Base-by-base conservation (phyloP, 2,888 invertebrate genomes). In the Apamea monoglypha region DNA sequence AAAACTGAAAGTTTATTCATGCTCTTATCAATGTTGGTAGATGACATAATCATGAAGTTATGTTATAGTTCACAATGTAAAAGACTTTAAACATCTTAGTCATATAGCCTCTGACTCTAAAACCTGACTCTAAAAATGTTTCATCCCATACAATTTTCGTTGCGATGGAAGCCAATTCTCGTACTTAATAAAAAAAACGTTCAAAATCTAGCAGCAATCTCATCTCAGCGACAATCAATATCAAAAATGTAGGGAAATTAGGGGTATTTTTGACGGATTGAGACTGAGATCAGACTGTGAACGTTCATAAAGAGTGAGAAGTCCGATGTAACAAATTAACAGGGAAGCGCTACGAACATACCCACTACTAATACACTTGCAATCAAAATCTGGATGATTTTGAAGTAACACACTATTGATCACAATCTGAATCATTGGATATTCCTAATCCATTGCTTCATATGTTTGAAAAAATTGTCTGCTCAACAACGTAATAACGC, bases 1-100 rank as follows among this genome's bases (percentile, higher is more conserved):
- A 59, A 36, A 29, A 25, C 53, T 64, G 44, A 67, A 74, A 44
- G 29, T n/a, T n/a, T 50, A 67, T 21, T 50, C 59, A 67, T 44
- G 10, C 25, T 63, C 36, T 63, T 61, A 76, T 68, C 53, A 76
- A 53, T 68, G 14, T 79, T 56, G 2, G 18, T 81, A 82, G 16
- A 67, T 76, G 82, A 75, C 82, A 32, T 82, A 82, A 82, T 82
- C 12, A 59, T 21, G 40, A 67, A 67, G 16, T 59, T 21, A 67
- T 50, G 76, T 75, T 56, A 25, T 47, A 47, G 18, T 29, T 53
- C 21, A 67, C 50, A 82, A 67, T 40, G 47, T 59, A 64, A 71
- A 68, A 47, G 1, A 56, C 44, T 53, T 29, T 18, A 10, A 32
- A 36, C 40, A 29, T 14, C 16, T 66, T 40, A 74, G 56, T 21